These are phyloP conservation scores for Motacilla alba DNA, from an alignment of 2,113 vertebrate species.

Conservation along the genomic window DNA sequence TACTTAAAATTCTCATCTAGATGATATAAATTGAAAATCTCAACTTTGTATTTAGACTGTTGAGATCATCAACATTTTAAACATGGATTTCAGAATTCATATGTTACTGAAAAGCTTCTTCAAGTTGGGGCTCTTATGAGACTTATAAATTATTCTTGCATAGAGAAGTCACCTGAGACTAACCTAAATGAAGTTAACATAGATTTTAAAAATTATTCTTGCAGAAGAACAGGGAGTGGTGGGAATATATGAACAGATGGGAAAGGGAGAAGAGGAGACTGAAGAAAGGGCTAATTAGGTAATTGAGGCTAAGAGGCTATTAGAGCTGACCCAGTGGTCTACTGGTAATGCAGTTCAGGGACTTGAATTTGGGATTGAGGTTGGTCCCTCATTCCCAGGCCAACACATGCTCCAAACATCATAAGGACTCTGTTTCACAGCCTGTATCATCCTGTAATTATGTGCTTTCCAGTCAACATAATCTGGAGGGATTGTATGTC, in stretches of 20 bases:
- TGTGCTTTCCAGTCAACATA: background rate
- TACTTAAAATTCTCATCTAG: background rate
- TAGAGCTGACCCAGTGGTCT: constrained; percentile 58
- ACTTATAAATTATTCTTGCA: constrained; percentile 63
- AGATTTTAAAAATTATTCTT: constrained; percentile 66
- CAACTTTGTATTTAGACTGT: background rate
- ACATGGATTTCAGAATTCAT: constrained; percentile 41
- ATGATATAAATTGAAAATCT: background rate
- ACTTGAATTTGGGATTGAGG: constrained; percentile 30
- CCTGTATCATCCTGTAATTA: background rate
- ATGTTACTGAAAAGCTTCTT: constrained; percentile 30
- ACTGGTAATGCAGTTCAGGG: constrained; percentile 30
- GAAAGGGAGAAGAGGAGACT: constrained; percentile 44
- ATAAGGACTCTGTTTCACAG: background rate
- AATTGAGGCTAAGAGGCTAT: constrained; percentile 69
- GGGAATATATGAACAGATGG: constrained; percentile 72
- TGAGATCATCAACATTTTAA: constrained; percentile 21
- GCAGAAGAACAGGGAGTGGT: constrained; percentile 59
- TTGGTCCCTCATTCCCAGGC: constrained; percentile 10
- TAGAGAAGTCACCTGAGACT: constrained; percentile 57
- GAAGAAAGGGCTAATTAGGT: constrained; percentile 66
- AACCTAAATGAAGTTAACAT: constrained; percentile 71
- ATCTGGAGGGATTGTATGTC: background rate
- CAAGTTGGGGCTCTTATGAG: constrained; percentile 41
- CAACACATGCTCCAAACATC: background rate